These are phyloP conservation scores for Zaprionus taronus DNA, from an alignment of 1,140 invertebrate species.

Conservation along the genomic window DNA sequence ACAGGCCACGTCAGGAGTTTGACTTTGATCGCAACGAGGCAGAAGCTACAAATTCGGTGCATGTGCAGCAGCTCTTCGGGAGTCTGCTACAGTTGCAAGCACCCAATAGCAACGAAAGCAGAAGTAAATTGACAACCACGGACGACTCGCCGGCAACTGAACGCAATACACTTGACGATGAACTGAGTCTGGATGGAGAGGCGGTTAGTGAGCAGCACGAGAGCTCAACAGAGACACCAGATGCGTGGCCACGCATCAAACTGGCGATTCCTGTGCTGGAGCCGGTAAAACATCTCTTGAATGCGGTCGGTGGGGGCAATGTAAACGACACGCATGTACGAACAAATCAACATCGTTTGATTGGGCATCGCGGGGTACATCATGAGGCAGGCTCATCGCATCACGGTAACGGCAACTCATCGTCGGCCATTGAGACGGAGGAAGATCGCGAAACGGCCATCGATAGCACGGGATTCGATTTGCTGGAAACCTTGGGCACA, in stretches of 20 bases:
- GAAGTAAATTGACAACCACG: constrained; percentile 23
- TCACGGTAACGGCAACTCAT: constrained; percentile 48
- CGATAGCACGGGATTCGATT: constrained; percentile 71
- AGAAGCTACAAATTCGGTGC: constrained; percentile 59
- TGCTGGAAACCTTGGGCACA: constrained; percentile 67
- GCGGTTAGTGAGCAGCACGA: constrained; percentile 59
- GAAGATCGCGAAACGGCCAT: constrained; percentile 75
- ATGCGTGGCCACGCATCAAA: constrained; percentile 66
- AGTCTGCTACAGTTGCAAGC: constrained; percentile 55
- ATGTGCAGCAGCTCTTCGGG: constrained; percentile 57
- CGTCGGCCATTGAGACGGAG: constrained; percentile 77
- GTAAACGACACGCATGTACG: constrained; percentile 70
- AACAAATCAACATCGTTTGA: constrained; percentile 61
- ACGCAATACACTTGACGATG: constrained; percentile 53
- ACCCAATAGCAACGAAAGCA: constrained; percentile 35
- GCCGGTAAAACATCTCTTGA: constrained; percentile 72
- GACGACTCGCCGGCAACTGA: constrained; percentile 59
- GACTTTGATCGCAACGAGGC: constrained; percentile 68
- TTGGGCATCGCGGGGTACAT: constrained; percentile 62
- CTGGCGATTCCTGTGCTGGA: constrained; percentile 72
- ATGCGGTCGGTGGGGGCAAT: constrained; percentile 67
- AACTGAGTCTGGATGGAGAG: constrained; percentile 38
- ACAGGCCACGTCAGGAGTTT: constrained; percentile 51
- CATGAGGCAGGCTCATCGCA: constrained; percentile 33
- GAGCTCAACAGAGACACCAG: constrained; percentile 45